Conservation (phyloP, 2,797 vertebrate species). For the Melopsittacus undulatus region DNA sequence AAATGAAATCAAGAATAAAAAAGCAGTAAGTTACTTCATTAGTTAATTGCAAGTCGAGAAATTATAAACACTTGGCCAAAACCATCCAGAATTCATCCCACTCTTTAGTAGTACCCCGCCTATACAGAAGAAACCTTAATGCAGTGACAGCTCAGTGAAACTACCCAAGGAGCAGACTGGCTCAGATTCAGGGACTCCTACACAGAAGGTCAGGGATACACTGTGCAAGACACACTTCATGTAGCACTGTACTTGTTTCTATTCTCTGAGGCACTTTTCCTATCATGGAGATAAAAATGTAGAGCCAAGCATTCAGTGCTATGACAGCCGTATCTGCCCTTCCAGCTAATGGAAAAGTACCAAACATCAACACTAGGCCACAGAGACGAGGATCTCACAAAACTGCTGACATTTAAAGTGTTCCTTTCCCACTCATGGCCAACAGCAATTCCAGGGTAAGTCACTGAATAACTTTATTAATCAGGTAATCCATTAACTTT, state of each 20-base stretch:
- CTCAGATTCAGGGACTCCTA: neutral
- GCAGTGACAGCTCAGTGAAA: neutral
- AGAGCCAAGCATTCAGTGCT: neutral
- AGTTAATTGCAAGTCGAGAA: neutral
- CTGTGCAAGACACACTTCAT: neutral
- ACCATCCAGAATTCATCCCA: neutral
- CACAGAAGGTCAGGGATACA: neutral
- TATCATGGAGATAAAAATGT: conserved; percentile 34
- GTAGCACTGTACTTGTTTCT: neutral
- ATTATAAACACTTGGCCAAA: neutral
- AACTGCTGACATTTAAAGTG: neutral
- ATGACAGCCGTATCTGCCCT: neutral
- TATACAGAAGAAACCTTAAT: neutral
- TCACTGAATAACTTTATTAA: conserved; percentile 44
- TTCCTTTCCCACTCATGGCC: neutral
- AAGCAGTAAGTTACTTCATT: neutral
- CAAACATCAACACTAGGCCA: neutral
- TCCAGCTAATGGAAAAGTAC: conserved; percentile 64
- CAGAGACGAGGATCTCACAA: neutral
- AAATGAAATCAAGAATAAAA: neutral
- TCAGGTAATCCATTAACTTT: conserved; percentile 20
- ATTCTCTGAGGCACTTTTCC: conserved; percentile 25
- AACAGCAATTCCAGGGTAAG: neutral
- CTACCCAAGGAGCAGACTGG: neutral
- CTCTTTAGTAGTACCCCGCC: neutral